A percentile compares a stretch with the other conserved stretches of the same genome.
phyloP scores from a whole-genome alignment of 2,113 vertebrate genomes.

The Ciconia boyciana region DNA sequence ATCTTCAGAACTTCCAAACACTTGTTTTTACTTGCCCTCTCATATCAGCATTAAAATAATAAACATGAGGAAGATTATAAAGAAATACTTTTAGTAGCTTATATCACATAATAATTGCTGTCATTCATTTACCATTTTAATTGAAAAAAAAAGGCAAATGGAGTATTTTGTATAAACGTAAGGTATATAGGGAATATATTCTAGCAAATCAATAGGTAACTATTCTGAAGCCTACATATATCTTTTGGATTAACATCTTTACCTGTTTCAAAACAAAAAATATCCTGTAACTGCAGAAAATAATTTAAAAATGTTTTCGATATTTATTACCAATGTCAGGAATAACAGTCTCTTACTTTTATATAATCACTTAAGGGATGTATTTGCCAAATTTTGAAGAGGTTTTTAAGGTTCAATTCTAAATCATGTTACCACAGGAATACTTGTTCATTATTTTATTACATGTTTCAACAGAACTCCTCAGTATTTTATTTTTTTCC shows the following conservation, averaged over 20 bases:
- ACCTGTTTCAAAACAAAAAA: conserved; percentile 6
- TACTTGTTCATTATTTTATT: conserved; percentile 31
- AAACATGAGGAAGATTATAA: not conserved
- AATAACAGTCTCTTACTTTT: not conserved
- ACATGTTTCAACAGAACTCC: conserved; percentile 1
- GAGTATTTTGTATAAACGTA: not conserved
- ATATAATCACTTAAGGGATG: not conserved
- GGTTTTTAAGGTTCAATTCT: not conserved
- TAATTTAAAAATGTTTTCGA: not conserved
- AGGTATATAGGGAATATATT: not conserved
- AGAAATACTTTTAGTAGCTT: not conserved
- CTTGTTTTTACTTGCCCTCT: not conserved
- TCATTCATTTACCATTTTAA: not conserved
- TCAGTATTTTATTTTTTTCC: not conserved
- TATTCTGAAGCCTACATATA: not conserved
- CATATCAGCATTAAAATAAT: not conserved
- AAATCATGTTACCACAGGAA: conserved; percentile 41
- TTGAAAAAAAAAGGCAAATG: not conserved
- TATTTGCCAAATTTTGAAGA: conserved; percentile 16
- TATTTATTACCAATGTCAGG: conserved; percentile 39
- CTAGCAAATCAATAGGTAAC: not conserved
- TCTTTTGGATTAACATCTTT: not conserved
- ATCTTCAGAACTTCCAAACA: not conserved
- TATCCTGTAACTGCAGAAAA: not conserved
- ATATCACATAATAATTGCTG: not conserved